phyloP scores from a whole-genome alignment of 1,140 invertebrate genomes.

The Amphibalanus amphitrite region DNA sequence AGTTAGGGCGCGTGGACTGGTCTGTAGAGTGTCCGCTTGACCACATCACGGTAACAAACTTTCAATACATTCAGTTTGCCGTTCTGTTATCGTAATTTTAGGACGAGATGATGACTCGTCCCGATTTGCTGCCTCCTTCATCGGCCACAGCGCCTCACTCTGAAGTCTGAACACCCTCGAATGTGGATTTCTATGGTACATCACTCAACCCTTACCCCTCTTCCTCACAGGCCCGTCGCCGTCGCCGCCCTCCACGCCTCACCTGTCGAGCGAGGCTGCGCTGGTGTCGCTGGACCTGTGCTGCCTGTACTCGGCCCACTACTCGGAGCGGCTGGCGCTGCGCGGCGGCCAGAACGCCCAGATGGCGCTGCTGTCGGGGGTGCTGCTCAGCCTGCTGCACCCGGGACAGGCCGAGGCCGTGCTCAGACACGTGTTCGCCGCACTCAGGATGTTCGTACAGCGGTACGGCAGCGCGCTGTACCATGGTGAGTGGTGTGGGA shows the following conservation, averaged over 20 bases:
- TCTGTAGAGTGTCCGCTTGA: no score
- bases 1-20: no score
- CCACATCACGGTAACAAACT: no score
- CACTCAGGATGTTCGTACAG: conserved; percentile 51
- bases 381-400: conserved; percentile 53
- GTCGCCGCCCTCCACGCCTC: neutral
- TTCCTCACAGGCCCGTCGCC: neutral
- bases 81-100: no score
- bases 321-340: neutral
- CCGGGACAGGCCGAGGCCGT: conserved; percentile 76
- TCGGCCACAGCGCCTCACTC: no score
- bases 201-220: no score
- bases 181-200: no score
- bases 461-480: neutral
- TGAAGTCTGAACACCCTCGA: no score
- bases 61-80: no score
- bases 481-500: neutral
- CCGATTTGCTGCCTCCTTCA: no score
- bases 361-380: neutral
- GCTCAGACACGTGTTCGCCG: conserved; percentile 77
- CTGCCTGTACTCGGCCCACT: neutral
- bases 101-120: no score
- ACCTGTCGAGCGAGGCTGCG: neutral
- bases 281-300: neutral
- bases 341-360: neutral